A percentile compares a stretch with the other conserved stretches of the same genome.
Evolutionary conservation across 2,113 vertebrate genomes (phyloP).

Genomic region (Mastomys coucha): DNA sequence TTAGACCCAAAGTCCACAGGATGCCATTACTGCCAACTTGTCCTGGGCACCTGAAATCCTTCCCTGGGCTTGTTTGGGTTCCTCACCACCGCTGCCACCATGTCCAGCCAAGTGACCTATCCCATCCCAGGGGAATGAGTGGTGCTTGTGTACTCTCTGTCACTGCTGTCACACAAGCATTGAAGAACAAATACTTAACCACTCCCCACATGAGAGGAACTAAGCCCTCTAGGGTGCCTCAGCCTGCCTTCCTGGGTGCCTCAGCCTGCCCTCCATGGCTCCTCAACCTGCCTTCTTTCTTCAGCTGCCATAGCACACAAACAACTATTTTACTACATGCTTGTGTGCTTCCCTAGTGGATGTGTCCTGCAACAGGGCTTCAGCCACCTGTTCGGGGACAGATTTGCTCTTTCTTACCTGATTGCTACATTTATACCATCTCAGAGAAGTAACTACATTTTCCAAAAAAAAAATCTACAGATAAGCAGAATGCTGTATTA

Average conservation of each 20-base stretch:
- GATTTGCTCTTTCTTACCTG: constrained; percentile 6
- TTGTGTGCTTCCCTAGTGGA: neutral
- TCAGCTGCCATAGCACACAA: neutral
- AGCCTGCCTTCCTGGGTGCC: too few relatives aligned
- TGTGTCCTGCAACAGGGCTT: neutral
- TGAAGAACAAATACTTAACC: neutral
- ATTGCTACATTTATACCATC: neutral
- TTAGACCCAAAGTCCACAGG: neutral
- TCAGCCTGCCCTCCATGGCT: too few relatives aligned
- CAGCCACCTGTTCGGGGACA: neutral
- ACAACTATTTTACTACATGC: neutral
- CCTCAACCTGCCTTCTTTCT: neutral
- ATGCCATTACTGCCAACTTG: neutral
- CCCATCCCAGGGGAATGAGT: neutral
- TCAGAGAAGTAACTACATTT: neutral
- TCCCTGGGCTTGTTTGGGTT: neutral
- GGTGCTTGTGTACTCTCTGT: neutral
- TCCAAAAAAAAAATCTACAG: neutral
- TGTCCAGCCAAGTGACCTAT: neutral
- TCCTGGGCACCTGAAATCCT: neutral
- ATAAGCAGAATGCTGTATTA: neutral
- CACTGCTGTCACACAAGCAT: neutral
- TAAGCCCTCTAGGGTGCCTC: neutral
- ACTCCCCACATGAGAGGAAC: neutral
- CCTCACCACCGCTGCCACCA: neutral